Evolutionary conservation across 2,888 invertebrate species (phyloP), one percentile per base, ranked within the genome.

Genomic region (Xanthia icteritia): DNA sequence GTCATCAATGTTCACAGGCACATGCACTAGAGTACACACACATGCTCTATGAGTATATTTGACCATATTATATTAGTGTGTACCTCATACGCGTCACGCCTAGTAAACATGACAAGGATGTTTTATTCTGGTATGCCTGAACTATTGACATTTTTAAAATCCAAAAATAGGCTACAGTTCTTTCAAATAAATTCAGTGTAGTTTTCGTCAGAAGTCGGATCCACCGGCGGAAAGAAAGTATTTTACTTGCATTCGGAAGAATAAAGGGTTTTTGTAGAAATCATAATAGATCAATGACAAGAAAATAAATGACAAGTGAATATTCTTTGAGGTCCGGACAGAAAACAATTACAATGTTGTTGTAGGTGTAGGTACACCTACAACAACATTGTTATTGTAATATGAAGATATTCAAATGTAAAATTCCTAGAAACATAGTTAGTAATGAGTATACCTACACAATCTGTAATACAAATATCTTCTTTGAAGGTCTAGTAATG

Each of bases 1-100:
- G 92, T 93, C 93, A 94, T 92, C 92, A 89, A 90, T 91, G 91
- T 91, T 90, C 92, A 90, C 90, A 90, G 83, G 71, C 79, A 65
- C 76, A 79, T 86, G 75, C 77, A 82, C 85, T 77, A 88, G 86
- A 86, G 77, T 68, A 86, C 78, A 77, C 78, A 83, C 80, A 81
- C 71, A 77, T 76, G 76, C 73, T 76, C 69, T 77, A 71, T 75
- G 84, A 83, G 84, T 86, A 83, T 87, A 84, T 89, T 86, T 86
- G 79, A 84, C 82, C 82, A 88, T 88, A 80, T 82, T 84, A 81
- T 89, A 83, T 87, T 88, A 87, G 88, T 81, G 81, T 83, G 75
- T 61, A 56, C 77, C 42, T 86, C 83, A 88, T 86, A 68, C 86
- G 88, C 85, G 79, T 87, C 88, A 83, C 86, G 87, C 85, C 81